phyloP scores from a whole-genome alignment of 1,140 invertebrate genomes.

The Aphaenogaster ashmeadi region DNA sequence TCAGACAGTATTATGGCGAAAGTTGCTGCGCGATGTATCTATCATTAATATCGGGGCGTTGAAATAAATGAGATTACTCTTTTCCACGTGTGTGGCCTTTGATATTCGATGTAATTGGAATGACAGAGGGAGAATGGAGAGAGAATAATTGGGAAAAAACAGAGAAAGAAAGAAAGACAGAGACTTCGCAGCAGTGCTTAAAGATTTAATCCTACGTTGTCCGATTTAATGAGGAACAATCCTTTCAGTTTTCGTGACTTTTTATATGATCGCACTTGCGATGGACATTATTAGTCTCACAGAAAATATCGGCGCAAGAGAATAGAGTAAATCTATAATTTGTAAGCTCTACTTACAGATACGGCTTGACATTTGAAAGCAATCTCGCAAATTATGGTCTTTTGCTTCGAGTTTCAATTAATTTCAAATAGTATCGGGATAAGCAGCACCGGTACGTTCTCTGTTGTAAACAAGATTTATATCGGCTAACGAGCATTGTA shows the following conservation, averaged over 20 bases:
- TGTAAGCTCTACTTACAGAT: neutral
- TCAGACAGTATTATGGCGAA: neutral
- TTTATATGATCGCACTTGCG: neutral
- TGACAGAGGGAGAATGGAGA: neutral
- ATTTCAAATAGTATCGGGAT: neutral
- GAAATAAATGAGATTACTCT: conserved; percentile 39
- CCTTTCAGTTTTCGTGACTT: neutral
- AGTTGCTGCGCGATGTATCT: neutral
- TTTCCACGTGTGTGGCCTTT: conserved; percentile 28
- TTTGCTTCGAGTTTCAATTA: neutral
- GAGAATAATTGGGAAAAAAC: neutral
- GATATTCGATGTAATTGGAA: conserved; percentile 28
- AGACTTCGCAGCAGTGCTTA: neutral
- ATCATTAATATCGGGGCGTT: neutral
- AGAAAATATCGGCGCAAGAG: neutral
- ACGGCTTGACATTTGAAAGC: neutral
- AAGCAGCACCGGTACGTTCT: neutral
- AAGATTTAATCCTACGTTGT: neutral
- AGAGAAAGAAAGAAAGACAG: neutral
- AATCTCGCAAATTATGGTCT: neutral
- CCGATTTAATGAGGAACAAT: neutral
- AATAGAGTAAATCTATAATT: neutral
- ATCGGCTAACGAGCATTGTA: neutral
- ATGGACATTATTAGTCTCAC: neutral
- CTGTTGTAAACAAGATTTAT: conserved; percentile 17